Base-by-base conservation (phyloP, 1,140 invertebrate genomes). In the Anagrus nilaparvatae region DNA sequence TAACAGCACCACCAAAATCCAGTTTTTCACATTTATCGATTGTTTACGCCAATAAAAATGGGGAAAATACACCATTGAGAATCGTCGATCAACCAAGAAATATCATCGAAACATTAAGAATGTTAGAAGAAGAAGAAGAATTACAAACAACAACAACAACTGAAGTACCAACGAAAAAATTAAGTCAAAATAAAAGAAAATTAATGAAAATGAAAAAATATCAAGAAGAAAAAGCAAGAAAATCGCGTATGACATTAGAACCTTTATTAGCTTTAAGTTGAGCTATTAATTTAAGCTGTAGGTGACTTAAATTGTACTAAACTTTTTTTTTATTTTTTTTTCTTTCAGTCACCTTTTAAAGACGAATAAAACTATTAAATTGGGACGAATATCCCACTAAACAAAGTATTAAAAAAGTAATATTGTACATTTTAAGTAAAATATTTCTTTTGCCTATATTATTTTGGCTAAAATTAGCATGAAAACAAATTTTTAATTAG, bases 11-110 rank as follows among this genome's bases (percentile, higher is more conserved):
- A 9, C 76, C 82, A 0, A 83, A 84, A 54, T 76, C 83, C 2
- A 82, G 82, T 5, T 88, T 81, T 57, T 88, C 85, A 0, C 81
- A 88, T 49, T 78, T 80, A 42, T 82, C 86, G 16, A 81, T 88
- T 1, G 84, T 87, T 0, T 86, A 87, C 55, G 78, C 79, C 0
- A 84, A 84, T 44, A 81, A 82, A 58, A 86, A 87, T 48, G 55
- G 63, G 56, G 69, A 65, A 59, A 69, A 62, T 60, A 51, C 63
- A 46, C 24, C 60, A 46, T 58, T 59, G 35, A 69, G 69, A 4
- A 53, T 72, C 43, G 65, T 69, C 3, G 72, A 76, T 49, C 84
- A 76, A 51, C 84, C 84, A 2, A 82, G 83, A 52, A 88, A 87
- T 56, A 87, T 87, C 43, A 78, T 87, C 29, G 84, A 88, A 58